Evolutionary conservation across 2,113 vertebrate genomes (phyloP), one percentile per base, ranked within the genome.

Genomic region (Eubucco bourcierii): DNA sequence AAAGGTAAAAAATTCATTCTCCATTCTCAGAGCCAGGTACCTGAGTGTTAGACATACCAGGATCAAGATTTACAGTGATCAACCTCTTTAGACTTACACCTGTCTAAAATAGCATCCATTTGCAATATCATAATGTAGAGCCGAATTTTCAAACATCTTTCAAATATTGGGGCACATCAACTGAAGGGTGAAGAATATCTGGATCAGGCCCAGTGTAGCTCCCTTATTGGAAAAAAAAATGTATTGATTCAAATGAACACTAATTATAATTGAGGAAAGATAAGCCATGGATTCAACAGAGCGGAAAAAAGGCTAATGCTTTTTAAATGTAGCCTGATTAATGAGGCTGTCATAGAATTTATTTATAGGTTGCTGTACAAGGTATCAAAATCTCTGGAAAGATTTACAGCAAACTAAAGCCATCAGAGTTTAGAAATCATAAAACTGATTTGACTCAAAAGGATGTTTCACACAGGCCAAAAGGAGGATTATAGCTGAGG

Each of bases 281-380:
- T 89, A 88, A 93, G 81, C 87, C 18, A 4, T 90, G 72, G 72
- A 94, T 93, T 92, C 95, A 95, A 95, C 84, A 91, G 87, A 91
- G 90, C 75, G 87, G 64, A 4, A 92, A 92, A 96, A 95, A 92
- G 81, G 47, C 79, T 96, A 96, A 94, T 95, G 84, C 72, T 92
- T 96, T 94, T 85, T 92, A 95, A 96, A 96, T 85, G 75, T 85
- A 92, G 56, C 55, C 84, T 95, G 93, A 95, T 96, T 95, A 96
- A 95, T 94, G 72, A 93, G 64, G 53, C 75, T 93, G 79, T 90
- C 91, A 93, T 39, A 92, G 37, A 94, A 95, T 4, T 91, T 93
- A 96, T 95, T 96, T 96, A 96, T 92, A 89, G 81, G 67, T 82
- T 87, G 68, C 64, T 90, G 92, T 92, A 89, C 75, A 89, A 95